Base-by-base conservation (phyloP, 30 jellyfish, hydroid and myxozoan genomes). In the Cassiopea andromeda region DNA sequence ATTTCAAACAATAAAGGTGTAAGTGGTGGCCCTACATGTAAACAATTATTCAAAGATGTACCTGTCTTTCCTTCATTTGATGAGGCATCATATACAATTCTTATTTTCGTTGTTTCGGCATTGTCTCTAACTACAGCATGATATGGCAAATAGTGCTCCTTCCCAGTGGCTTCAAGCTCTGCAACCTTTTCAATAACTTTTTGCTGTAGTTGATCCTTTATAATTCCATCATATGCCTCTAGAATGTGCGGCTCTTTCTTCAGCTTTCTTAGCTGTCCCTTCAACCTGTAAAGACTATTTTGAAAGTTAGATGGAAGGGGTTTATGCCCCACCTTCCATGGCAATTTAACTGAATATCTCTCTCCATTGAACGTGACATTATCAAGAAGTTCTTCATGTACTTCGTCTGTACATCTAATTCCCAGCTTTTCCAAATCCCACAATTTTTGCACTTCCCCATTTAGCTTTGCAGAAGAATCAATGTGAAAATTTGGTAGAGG, bases 391-490 rank as follows among this genome's bases (percentile, higher is more conserved):
- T 71, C 77, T 58, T 79, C 88, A 73, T 89, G 75, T 17, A 78
- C 96, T 46, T 89, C 96, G 43, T 89, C 92, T 10, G 79, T 78
- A 15, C 12, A 81, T 46, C 91, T 70, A 14, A 79, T 78, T 0
- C 96, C 96, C 19, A 89, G 74, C 44, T 87, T 75, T 10, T 89
- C 91, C 27, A 89, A 80, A 48, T 89, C 87, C 96, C 87, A 89
- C 78, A 78, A 75, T 68, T 70, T 60, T 27, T 87, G 82, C 3
- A 77, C 6, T 46, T 48, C 67, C 76, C 47, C 50, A 1, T 77
- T 75, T 43, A 78, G 88, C 38, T 16, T 5, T 79, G 58, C 75
- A 48, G 15, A 27, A 77, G 60, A 79, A 6, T 38, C 1, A 82
- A 10, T 83, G 54, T 79, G 73, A 67, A 82, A 74, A 82, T 15